A percentile compares a stretch with the other conserved stretches of the same genome.
Conservation (phyloP, 2,888 invertebrate genomes). For the Gymnoscelis rufifasciata region DNA sequence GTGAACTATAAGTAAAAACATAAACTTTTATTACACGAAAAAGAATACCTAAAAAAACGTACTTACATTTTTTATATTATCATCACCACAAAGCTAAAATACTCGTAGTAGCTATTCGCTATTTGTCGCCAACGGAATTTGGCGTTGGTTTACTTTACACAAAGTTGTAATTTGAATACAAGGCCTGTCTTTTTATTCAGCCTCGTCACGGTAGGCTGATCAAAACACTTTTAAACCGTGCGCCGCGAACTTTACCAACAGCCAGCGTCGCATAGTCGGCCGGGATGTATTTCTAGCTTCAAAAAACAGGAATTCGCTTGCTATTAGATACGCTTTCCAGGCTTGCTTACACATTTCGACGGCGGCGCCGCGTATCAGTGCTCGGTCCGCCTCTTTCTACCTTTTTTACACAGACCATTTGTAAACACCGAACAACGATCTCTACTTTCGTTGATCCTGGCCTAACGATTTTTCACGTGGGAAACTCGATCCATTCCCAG, state of each 20-base stretch:
- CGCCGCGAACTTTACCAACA: conserved; percentile 34
- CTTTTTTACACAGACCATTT: neutral
- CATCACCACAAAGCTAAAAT: no score
- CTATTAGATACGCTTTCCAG: conserved; percentile 7
- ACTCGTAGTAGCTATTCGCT: no score
- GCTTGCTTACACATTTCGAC: neutral
- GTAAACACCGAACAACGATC: neutral
- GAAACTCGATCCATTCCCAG: no score
- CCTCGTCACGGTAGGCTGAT: conserved; percentile 48
- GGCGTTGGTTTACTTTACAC: conserved; percentile 35
- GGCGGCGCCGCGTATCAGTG: neutral
- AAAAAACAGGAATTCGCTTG: conserved; percentile 20
- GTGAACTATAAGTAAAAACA: no score
- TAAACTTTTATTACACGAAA: no score
- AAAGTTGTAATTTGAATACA: conserved; percentile 48
- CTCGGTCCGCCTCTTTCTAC: neutral
- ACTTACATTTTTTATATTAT: no score
- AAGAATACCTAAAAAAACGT: no score
- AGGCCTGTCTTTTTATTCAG: conserved; percentile 42
- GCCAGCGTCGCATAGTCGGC: conserved; percentile 4
- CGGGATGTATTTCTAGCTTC: conserved; percentile 18
- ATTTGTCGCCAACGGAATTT: conserved; percentile 12
- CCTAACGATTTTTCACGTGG: no score
- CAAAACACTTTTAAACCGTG: conserved; percentile 48
- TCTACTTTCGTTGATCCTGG: no score